phyloP scores from a whole-genome alignment of 2,888 invertebrate genomes.

The Epinotia nisella region DNA sequence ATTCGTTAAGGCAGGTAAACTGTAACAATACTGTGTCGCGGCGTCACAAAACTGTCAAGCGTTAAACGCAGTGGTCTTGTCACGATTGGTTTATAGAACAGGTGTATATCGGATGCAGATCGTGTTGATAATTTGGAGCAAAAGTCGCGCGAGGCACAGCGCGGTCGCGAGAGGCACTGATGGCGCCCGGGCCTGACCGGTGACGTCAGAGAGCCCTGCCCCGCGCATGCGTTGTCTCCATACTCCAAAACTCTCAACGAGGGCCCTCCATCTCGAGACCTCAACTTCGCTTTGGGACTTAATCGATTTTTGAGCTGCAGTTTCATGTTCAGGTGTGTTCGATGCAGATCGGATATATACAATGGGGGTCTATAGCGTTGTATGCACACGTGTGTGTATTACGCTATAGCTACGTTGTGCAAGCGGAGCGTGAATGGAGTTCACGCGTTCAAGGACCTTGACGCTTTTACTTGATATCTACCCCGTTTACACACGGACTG shows the following conservation, averaged over 20 bases:
- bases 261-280: constrained; percentile 82
- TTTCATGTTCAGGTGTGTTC: constrained; percentile 70
- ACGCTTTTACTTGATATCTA: constrained; percentile 15
- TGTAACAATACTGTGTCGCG: constrained; percentile 5
- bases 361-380: background rate
- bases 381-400: background rate
- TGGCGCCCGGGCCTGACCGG: constrained; percentile 76
- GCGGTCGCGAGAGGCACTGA: constrained; percentile 80
- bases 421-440: constrained; percentile 27
- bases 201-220: constrained; percentile 79
- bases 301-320: constrained; percentile 84
- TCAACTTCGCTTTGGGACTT: constrained; percentile 79
- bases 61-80: constrained; percentile 8
- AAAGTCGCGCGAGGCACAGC: constrained; percentile 76
- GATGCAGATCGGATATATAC: constrained; percentile 31
- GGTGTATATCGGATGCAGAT: constrained; percentile 61
- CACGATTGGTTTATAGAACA: constrained; percentile 52
- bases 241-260: constrained; percentile 77
- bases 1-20: constrained; percentile 24
- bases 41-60: constrained; percentile 27
- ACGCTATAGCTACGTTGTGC: background rate
- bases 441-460: constrained; percentile 32
- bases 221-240: constrained; percentile 75
- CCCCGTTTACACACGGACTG: background rate
- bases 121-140: constrained; percentile 69